Percentiles rank a stretch among this genome's conserved stretches.
Conservation (phyloP, 2,113 vertebrate genomes). For the Protomyctophum bolini region DNA sequence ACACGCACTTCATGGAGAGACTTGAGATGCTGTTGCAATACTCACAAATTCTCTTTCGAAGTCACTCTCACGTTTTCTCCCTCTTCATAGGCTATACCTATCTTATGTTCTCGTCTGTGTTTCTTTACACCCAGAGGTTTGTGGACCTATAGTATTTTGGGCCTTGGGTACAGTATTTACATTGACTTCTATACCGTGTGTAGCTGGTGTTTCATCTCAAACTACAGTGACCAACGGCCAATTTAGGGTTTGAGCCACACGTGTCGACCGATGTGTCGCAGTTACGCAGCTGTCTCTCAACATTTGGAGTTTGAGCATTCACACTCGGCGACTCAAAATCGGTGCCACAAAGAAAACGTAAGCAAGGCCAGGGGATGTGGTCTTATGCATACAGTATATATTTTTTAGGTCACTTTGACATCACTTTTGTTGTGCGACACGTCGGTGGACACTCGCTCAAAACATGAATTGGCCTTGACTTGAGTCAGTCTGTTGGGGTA, state of each 20-base stretch:
- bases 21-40: constrained; percentile 78
- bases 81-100: constrained; percentile 39
- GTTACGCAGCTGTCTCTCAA: no score
- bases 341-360: no score
- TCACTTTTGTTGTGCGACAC: no score
- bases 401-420: no score
- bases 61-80: constrained; percentile 9
- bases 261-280: no score
- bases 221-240: constrained; percentile 19
- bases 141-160: constrained; percentile 52
- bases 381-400: no score
- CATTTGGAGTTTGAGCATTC: no score
- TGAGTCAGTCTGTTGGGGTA: constrained; percentile 33
- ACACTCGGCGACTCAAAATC: no score
- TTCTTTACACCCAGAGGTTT: constrained; percentile 42
- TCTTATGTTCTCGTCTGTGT: constrained; percentile 38
- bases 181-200: constrained; percentile 47
- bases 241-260: no score
- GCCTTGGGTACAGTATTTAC: constrained; percentile 19
- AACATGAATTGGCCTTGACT: no score
- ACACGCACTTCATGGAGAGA: constrained; percentile 73
- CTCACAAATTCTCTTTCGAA: constrained; percentile 64
- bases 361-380: no score
- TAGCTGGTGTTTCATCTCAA: constrained; percentile 44
- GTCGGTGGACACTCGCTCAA: no score